phyloP scores from a whole-genome alignment of 1,140 invertebrate species.

The Dysdera silvatica region DNA sequence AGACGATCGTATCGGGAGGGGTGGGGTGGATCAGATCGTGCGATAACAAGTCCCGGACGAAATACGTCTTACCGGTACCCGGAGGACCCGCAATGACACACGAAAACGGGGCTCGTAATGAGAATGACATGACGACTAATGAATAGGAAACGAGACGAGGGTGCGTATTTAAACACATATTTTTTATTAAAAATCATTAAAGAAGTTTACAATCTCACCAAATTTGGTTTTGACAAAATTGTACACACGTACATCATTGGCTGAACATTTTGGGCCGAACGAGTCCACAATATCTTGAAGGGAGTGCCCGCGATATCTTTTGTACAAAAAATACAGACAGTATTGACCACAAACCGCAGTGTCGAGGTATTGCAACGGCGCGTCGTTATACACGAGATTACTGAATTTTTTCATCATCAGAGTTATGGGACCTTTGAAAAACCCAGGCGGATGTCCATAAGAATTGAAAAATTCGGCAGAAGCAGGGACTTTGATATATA shows the following conservation, averaged over 20 bases:
- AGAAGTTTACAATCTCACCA: neutral
- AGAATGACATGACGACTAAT: neutral
- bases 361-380: neutral
- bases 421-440: neutral
- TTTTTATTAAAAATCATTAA: neutral
- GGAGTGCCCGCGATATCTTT: neutral
- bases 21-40: neutral
- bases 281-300: neutral
- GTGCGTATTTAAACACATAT: neutral
- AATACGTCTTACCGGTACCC: neutral
- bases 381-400: neutral
- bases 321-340: slow-evolving; percentile 4
- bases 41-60: neutral
- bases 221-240: neutral
- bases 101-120: neutral
- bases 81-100: neutral
- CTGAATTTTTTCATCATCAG: neutral
- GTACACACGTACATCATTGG: neutral
- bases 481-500: neutral
- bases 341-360: slow-evolving; percentile 8
- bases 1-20: neutral
- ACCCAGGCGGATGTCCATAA: neutral
- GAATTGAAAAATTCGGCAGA: neutral
- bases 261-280: neutral
- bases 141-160: neutral